Percentiles rank a stretch among this genome's conserved stretches.
Conservation (phyloP, 2,888 invertebrate genomes). For the Diarsia mendica region DNA sequence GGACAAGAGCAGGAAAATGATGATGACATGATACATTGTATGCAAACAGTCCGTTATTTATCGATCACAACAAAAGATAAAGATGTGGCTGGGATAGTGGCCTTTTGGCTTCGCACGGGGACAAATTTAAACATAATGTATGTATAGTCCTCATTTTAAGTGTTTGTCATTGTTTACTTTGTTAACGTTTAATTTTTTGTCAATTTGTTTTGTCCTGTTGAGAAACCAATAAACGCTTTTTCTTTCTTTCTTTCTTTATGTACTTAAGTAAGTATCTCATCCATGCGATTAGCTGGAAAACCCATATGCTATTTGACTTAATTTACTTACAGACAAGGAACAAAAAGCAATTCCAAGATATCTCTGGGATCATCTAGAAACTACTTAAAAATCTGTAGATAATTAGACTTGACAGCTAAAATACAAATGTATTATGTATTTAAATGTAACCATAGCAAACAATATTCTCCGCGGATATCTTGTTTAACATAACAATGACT, state of each 20-base stretch:
- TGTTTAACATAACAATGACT: constrained; percentile 31
- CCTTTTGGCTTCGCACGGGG: too few relatives aligned
- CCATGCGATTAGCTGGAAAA: not conserved
- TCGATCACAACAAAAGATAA: not conserved
- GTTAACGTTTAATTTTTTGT: too few relatives aligned
- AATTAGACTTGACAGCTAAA: not conserved
- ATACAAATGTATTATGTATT: not conserved
- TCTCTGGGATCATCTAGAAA: not conserved
- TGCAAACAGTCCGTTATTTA: not conserved
- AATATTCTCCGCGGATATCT: constrained; percentile 8
- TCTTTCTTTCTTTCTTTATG: too few relatives aligned
- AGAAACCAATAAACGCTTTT: too few relatives aligned
- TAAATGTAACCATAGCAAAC: constrained; percentile 13
- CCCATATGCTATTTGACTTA: not conserved
- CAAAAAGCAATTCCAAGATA: not conserved
- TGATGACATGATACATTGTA: not conserved
- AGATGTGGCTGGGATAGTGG: too few relatives aligned
- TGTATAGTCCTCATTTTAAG: too few relatives aligned
- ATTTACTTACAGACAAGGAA: not conserved
- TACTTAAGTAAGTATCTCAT: too few relatives aligned
- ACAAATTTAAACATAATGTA: too few relatives aligned
- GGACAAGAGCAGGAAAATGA: too few relatives aligned
- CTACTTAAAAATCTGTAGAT: not conserved
- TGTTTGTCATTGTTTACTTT: too few relatives aligned
- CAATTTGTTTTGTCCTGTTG: too few relatives aligned